Base-by-base conservation (phyloP, 2,113 vertebrate species). In the Panthera uncia region DNA sequence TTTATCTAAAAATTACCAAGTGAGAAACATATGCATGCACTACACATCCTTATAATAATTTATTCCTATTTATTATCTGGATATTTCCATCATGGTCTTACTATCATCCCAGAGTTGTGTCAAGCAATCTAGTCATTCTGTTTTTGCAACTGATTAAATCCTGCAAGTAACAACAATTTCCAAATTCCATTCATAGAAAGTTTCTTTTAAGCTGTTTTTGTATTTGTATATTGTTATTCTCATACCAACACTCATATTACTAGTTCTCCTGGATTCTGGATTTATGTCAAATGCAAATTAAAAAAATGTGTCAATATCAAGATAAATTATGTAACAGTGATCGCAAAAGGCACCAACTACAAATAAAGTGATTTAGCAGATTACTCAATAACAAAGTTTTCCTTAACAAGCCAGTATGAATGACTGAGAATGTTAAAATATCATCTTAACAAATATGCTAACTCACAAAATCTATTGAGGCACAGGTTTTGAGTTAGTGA, bases 41-140 rank as follows among this genome's bases (percentile, higher is more conserved):
- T 33, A 84, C 55, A 89, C 57, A 88, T 33, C 18, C 36, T 31
- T 61, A 50, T n/a, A 73, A 23, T 66, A 74, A 96, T 79, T 89
- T 96, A n/a, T 87, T 79, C 31, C n/a, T 94, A 65, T 94, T 89
- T 69, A 93, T 97, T 92, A 91, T 89, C 82, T 94, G 57, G 52
- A 96, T 36, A 61, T 76, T 89, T 89, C 23, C 65, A 93, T 81
- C 85, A 68, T 57, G 36, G 69, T 92, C 74, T 79, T 90, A 85
- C 63, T 57, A 38, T 68, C 50, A 74, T 55, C 14, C 29, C 45
- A 85, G 61, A 86, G 15, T 89, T 82, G 13, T 71, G 27, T 5
- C 57, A 81, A 69, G 18, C 61, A 66, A 71, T 82, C 33, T 63
- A 86, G 48, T 73, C 61, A 94, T 90, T 90, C 65, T 87, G 52